These are phyloP conservation scores for Eira barbara DNA, from an alignment of 2,113 vertebrate genomes.

Conservation along the genomic window DNA sequence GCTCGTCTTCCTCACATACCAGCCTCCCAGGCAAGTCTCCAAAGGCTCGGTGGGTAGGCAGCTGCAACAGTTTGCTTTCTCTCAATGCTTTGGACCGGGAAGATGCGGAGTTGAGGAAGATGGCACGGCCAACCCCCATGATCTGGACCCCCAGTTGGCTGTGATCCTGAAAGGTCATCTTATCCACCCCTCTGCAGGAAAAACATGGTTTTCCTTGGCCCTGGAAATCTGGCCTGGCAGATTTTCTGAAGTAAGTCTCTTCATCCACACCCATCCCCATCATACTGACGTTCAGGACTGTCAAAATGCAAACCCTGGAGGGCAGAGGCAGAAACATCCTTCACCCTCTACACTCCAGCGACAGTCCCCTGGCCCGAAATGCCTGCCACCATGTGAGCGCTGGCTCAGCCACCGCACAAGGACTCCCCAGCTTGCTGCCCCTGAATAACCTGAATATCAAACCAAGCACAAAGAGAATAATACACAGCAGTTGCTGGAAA, in stretches of 20 bases:
- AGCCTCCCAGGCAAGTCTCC: background rate
- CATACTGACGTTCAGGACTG: background rate
- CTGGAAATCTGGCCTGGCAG: background rate
- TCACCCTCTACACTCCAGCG: background rate
- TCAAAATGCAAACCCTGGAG: background rate
- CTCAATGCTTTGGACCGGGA: background rate
- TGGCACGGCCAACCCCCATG: no score
- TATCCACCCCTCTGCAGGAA: background rate
- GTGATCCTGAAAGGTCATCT: background rate
- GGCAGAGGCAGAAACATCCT: fast-evolving
- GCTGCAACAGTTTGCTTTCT: background rate
- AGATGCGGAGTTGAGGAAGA: fast-evolving
- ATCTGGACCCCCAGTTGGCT: background rate
- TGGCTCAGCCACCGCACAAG: background rate
- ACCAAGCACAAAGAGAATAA: background rate
- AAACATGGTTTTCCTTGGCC: background rate
- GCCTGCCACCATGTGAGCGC: background rate
- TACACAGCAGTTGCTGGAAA: background rate
- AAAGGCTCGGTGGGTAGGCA: background rate
- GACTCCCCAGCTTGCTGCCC: background rate
- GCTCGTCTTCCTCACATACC: background rate
- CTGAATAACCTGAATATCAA: background rate
- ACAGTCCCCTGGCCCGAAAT: background rate
- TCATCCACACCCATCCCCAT: background rate
- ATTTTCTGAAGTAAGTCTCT: background rate